phyloP scores from a whole-genome alignment of 2,113 vertebrate genomes.

The Ctenomys sociabilis region DNA sequence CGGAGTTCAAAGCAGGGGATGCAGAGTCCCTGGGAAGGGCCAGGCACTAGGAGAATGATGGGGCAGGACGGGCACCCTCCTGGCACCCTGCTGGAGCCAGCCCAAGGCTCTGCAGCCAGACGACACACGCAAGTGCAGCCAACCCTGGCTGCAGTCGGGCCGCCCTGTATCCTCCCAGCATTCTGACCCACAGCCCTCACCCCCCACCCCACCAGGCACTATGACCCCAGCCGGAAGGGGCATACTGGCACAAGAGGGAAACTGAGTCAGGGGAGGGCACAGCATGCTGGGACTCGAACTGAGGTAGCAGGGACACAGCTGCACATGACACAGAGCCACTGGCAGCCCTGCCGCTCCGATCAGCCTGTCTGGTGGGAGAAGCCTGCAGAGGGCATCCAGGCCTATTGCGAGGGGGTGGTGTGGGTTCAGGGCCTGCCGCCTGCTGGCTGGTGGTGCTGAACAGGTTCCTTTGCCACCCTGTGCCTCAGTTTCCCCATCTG shows the following conservation, averaged over 20 bases:
- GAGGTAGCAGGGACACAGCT: neutral
- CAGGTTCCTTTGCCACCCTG: neutral
- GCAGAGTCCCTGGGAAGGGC: neutral
- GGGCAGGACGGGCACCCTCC: neutral
- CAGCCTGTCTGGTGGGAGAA: neutral
- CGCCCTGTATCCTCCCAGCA: neutral
- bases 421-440: neutral
- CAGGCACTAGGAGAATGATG: neutral
- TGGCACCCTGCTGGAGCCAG: neutral
- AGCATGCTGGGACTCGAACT: neutral
- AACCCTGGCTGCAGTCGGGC: neutral
- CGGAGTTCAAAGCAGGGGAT: neutral
- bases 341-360: neutral
- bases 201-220: too few species aligned
- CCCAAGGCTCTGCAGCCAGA: neutral
- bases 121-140: neutral
- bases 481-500: neutral
- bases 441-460: neutral
- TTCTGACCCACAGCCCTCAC: too few species aligned
- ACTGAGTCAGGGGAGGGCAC: neutral
- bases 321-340: rapidly evolving
- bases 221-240: neutral
- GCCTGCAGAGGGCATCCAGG: rapidly evolving
- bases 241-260: neutral
- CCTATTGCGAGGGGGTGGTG: neutral